These are phyloP conservation scores for Trachelipus rathkii DNA, from an alignment of 1,140 invertebrate species.

Conservation along the genomic window DNA sequence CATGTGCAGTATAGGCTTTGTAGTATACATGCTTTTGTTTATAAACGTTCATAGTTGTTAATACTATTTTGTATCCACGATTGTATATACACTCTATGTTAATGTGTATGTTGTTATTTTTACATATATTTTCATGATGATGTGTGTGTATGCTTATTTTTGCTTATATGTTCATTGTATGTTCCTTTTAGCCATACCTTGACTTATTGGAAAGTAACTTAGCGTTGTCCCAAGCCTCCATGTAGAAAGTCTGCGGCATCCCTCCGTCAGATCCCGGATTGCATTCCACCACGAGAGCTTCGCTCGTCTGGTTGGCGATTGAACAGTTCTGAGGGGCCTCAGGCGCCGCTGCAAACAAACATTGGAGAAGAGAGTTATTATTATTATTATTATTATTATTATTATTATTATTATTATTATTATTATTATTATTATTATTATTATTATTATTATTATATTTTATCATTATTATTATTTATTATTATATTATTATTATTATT, in stretches of 20 bases:
- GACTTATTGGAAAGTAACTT: conserved; percentile 29
- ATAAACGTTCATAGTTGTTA: too few species aligned
- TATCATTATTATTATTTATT: too few species aligned
- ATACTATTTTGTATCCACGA: too few species aligned
- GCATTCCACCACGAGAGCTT: conserved; percentile 72
- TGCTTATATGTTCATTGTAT: not conserved
- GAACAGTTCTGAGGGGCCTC: conserved; percentile 80
- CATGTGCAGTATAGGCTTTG: too few species aligned
- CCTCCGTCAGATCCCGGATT: conserved; percentile 78
- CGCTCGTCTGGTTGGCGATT: conserved; percentile 78
- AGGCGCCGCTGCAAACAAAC: conserved; percentile 62
- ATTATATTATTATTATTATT: too few species aligned
- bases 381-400: too few species aligned
- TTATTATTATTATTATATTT: too few species aligned
- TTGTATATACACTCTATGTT: too few species aligned
- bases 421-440: too few species aligned
- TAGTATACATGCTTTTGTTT: too few species aligned
- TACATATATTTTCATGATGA: conserved; percentile 14
- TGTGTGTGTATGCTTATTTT: not conserved
- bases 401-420: too few species aligned
- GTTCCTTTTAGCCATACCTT: conserved; percentile 14
- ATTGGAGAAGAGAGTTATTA: too few species aligned
- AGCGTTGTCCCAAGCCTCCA: conserved; percentile 37
- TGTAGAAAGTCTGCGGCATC: conserved; percentile 59
- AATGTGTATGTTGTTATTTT: conserved; percentile 7